Conservation (phyloP, 2,113 vertebrate genomes). For the Piaya cayana region DNA sequence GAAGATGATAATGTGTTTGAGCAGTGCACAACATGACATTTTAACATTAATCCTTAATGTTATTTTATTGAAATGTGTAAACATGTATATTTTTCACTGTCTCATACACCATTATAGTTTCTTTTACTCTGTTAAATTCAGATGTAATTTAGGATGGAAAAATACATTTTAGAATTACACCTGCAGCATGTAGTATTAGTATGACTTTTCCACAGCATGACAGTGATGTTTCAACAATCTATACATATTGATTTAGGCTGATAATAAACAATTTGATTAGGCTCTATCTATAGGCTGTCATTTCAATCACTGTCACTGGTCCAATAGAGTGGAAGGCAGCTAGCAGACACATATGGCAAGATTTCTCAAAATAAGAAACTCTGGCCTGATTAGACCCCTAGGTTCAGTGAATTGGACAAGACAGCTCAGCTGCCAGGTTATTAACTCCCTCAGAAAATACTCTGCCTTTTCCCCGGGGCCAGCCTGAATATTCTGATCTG, state of each 20-base stretch:
- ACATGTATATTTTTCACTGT: not conserved
- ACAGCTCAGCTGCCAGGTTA: conserved; percentile 99
- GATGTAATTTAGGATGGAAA: conserved; percentile 67
- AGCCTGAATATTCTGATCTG: conserved; percentile 95
- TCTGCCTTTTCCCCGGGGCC: conserved; percentile 89
- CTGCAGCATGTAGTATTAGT: conserved; percentile 80
- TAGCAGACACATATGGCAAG: conserved; percentile 76
- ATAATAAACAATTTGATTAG: conserved; percentile 99
- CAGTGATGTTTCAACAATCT: conserved; percentile 99
- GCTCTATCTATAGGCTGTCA: conserved; percentile 98
- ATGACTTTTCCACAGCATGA: conserved; percentile 90
- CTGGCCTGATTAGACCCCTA: conserved; percentile 97
- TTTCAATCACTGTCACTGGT: conserved; percentile 96
- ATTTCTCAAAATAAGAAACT: conserved; percentile 96
- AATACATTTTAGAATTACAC: conserved; percentile 71
- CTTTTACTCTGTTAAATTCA: conserved; percentile 71
- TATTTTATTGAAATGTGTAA: conserved; percentile 34
- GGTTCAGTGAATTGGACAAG: conserved; percentile 99
- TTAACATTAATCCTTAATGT: conserved; percentile 39
- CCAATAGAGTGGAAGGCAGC: conserved; percentile 90
- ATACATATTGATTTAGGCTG: conserved; percentile 99
- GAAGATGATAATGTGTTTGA: not conserved
- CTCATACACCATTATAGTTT: conserved; percentile 44
- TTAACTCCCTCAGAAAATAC: conserved; percentile 99
- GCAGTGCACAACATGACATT: conserved; percentile 3